Conservation (phyloP, 2,797 vertebrate genomes). For the Aratinga solstitialis region DNA sequence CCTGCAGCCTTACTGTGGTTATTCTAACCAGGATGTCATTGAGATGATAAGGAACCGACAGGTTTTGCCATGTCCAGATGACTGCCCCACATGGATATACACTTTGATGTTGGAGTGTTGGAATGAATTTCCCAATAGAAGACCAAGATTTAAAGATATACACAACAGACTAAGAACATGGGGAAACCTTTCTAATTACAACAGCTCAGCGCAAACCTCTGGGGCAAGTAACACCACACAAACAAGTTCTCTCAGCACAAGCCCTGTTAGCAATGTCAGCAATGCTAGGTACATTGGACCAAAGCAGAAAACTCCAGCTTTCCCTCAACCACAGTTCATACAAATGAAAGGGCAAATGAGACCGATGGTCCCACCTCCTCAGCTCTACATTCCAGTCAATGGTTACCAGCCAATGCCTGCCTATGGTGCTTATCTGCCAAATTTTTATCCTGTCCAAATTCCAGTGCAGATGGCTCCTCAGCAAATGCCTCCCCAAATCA, state of each 20-base stretch:
- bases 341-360: slow-evolving; percentile 92
- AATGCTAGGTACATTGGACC: slow-evolving; percentile 88
- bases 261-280: slow-evolving; percentile 91
- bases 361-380: slow-evolving; percentile 87
- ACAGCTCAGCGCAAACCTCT: slow-evolving; percentile 92
- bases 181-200: slow-evolving; percentile 92
- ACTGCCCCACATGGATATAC: slow-evolving; percentile 94
- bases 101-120: slow-evolving; percentile 95
- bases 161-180: slow-evolving; percentile 90
- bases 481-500: slow-evolving; percentile 85
- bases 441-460: slow-evolving; percentile 96
- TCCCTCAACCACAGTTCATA: slow-evolving; percentile 91
- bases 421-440: slow-evolving; percentile 90
- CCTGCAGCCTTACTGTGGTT: slow-evolving; percentile 95
- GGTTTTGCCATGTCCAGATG: slow-evolving; percentile 90
- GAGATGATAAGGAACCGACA: slow-evolving; percentile 93
- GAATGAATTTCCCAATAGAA: slow-evolving; percentile 90
- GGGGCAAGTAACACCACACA: slow-evolving; percentile 94
- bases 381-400: slow-evolving; percentile 96
- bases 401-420: slow-evolving; percentile 94
- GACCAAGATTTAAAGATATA: slow-evolving; percentile 95
- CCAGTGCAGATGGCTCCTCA: slow-evolving; percentile 92
- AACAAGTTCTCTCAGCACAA: slow-evolving; percentile 96
- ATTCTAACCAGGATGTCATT: slow-evolving; percentile 96
- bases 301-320: slow-evolving; percentile 88